phyloP scores from a whole-genome alignment of 2,888 invertebrate species.

The Cyclophora punctaria region DNA sequence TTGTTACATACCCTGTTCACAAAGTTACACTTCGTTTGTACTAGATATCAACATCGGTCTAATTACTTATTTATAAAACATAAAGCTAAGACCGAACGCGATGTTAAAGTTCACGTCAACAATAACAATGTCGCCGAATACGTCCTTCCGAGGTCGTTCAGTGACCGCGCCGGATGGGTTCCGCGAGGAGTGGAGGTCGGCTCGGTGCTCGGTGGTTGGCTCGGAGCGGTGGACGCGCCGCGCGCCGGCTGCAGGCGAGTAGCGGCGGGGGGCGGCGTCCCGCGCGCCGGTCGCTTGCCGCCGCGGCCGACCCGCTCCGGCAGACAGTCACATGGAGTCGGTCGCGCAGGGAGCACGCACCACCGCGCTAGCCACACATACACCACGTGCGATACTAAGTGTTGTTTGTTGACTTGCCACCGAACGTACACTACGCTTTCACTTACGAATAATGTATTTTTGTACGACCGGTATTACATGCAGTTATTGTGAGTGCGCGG shows the following conservation, averaged over 20 bases:
- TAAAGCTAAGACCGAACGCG: too few relatives aligned
- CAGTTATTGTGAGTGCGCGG: too few relatives aligned
- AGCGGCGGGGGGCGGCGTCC: conserved; percentile 1
- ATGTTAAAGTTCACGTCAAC: too few relatives aligned
- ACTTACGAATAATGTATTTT: not conserved
- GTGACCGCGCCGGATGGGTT: not conserved
- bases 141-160: conserved; percentile 1
- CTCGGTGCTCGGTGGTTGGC: conserved; percentile 1
- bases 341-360: conserved; percentile 35
- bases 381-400: conserved; percentile 38
- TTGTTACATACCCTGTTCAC: too few relatives aligned
- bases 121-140: not conserved
- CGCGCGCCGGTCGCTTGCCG: conserved; percentile 25
- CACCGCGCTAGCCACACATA: conserved; percentile 1
- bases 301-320: conserved; percentile 16
- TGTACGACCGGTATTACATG: not conserved
- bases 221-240: not conserved
- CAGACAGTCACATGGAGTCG: too few relatives aligned
- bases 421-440: not conserved
- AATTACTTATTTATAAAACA: too few relatives aligned
- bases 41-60: too few relatives aligned
- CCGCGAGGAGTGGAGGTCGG: conserved; percentile 1
- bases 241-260: conserved; percentile 1
- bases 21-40: too few relatives aligned
- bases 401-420: too few relatives aligned